These are phyloP conservation scores for Zaprionus bogoriensis DNA, from an alignment of 2,888 invertebrate species.

Conservation along the genomic window DNA sequence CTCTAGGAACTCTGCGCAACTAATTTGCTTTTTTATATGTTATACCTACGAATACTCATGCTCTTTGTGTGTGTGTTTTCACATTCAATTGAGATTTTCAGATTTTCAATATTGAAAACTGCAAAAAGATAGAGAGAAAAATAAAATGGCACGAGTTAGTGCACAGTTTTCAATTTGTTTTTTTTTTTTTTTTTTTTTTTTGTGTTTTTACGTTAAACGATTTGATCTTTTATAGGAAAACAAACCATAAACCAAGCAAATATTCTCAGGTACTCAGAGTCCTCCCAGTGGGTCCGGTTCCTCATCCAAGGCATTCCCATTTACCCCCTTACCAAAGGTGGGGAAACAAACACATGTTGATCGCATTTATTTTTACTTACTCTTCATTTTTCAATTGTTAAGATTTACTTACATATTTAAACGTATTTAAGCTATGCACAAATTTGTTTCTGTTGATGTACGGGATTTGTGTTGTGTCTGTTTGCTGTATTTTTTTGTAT, in stretches of 20 bases:
- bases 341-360: constrained; percentile 78
- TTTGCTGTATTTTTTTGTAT: constrained; percentile 1
- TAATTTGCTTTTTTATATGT: constrained; percentile 33
- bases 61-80: constrained; percentile 30
- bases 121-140: constrained; percentile 78
- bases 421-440: constrained; percentile 74
- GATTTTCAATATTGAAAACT: constrained; percentile 79
- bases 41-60: constrained; percentile 60
- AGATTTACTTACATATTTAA: constrained; percentile 73
- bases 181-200: constrained; percentile 33
- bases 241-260: constrained; percentile 21
- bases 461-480: no score
- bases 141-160: constrained; percentile 76
- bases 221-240: constrained; percentile 10
- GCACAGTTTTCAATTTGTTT: constrained; percentile 46
- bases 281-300: constrained; percentile 28
- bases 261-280: background rate
- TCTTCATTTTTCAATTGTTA: constrained; percentile 67
- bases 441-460: constrained; percentile 44
- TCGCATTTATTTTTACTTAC: constrained; percentile 78
- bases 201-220: constrained; percentile 9
- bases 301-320: constrained; percentile 52
- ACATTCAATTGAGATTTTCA: constrained; percentile 44
- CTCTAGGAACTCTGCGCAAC: constrained; percentile 41
- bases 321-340: constrained; percentile 78